Conservation (phyloP, 1,140 invertebrate genomes). For the Littorina saxatilis region DNA sequence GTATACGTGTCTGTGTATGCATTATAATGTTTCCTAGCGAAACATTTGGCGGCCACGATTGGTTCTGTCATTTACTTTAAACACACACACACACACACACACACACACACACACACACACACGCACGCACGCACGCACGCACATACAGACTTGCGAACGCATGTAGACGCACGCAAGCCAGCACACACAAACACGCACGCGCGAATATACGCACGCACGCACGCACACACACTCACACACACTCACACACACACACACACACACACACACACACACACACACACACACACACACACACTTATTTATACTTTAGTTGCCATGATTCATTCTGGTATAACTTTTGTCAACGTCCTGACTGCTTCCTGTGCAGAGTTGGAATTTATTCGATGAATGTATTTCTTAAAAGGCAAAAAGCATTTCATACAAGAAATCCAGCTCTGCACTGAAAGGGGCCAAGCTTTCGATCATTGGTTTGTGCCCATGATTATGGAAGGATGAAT, state of each 20-base stretch:
- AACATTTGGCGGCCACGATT: too few relatives aligned
- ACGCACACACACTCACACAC: background rate
- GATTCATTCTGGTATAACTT: background rate
- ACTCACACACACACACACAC: background rate
- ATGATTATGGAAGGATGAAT: too few relatives aligned
- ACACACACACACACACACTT: constrained; percentile 1
- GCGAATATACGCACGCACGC: background rate
- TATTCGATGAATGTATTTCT: background rate
- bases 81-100: background rate
- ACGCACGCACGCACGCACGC: background rate
- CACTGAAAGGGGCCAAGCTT: too few relatives aligned
- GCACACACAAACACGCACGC: background rate
- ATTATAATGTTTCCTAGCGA: too few relatives aligned
- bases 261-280: constrained; percentile 9
- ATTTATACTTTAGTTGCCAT: background rate
- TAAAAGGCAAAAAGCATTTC: too few relatives aligned
- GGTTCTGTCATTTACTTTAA: too few relatives aligned
- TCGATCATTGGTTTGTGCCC: too few relatives aligned
- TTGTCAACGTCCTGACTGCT: background rate
- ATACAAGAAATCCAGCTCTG: too few relatives aligned
- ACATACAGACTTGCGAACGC: background rate
- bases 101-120: constrained; percentile 1
- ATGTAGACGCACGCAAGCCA: background rate
- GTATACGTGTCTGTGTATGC: too few relatives aligned
- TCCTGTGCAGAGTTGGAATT: background rate